Evolutionary conservation across 2,797 vertebrate genomes (phyloP).

Genomic region (Brachyrhaphis roseni): DNA sequence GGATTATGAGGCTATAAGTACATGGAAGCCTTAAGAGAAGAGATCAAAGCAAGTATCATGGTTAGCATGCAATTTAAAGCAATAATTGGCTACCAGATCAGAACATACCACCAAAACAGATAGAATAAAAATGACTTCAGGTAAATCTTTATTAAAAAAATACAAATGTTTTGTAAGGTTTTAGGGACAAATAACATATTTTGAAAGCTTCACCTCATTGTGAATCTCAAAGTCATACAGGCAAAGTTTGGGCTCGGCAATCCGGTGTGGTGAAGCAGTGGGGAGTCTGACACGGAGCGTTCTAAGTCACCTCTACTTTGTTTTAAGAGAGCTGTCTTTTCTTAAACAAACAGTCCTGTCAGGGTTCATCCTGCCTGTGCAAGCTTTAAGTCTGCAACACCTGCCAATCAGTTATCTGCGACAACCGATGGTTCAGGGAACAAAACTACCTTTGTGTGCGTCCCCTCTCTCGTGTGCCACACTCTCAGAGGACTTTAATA

Average conservation of each 20-base stretch:
- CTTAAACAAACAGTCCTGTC: slow-evolving; percentile 77
- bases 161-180: neutral
- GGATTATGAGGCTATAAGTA: slow-evolving; percentile 19
- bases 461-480: slow-evolving; percentile 67
- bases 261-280: slow-evolving; percentile 39
- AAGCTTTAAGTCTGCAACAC: slow-evolving; percentile 73
- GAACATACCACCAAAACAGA: neutral
- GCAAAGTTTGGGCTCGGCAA: slow-evolving; percentile 37
- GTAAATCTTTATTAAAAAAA: neutral
- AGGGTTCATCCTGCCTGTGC: slow-evolving; percentile 67
- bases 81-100: neutral
- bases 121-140: neutral
- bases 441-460: slow-evolving; percentile 86
- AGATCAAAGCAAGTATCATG: slow-evolving; percentile 19
- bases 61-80: neutral
- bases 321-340: slow-evolving; percentile 75
- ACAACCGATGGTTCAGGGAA: slow-evolving; percentile 73
- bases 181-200: slow-evolving; percentile 8
- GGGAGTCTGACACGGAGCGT: slow-evolving; percentile 39
- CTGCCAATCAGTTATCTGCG: slow-evolving; percentile 81
- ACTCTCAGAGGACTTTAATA: slow-evolving; percentile 84
- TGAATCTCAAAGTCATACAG: slow-evolving; percentile 31
- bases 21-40: neutral
- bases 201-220: slow-evolving; percentile 17
- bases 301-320: slow-evolving; percentile 68